Evolutionary conservation across 2,888 invertebrate genomes (phyloP), one percentile per base, ranked within the genome.

Genomic region (Cynaeus angustus): DNA sequence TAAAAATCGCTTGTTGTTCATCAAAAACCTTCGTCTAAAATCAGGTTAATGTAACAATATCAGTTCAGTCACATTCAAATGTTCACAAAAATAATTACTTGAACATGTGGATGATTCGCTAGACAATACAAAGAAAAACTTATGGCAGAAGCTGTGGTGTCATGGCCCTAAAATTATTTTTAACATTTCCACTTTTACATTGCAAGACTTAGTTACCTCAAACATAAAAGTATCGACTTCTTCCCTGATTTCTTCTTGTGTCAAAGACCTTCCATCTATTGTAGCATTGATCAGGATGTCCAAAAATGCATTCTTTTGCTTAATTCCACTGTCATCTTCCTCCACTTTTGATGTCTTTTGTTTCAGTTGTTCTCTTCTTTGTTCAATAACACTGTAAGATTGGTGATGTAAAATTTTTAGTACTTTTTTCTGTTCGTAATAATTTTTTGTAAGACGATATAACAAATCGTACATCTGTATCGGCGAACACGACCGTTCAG

Each of bases 181-280:
- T 41, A 45, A n/a, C n/a, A n/a, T n/a, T n/a, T n/a, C n/a, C n/a
- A n/a, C n/a, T n/a, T n/a, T n/a, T n/a, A n/a, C n/a, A n/a, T n/a
- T n/a, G n/a, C n/a, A n/a, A 45, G 30, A n/a, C 16, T 6, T 80
- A n/a, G 1, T 7, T 33, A 58, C 56, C 87, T 83, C 92, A 82
- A 92, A 92, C 89, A 92, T 90, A 74, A 92, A 92, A 0, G 92
- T 92, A 73, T 92, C 90, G 0, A 92, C 91, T 85, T 92, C 91
- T 80, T 91, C 90, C 58, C 90, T 86, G 45, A 92, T 88, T 69
- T 89, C 88, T 21, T 88, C 81, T 71, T 89, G 88, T 6, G 87
- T 87, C 46, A 92, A 82, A 3, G 86, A 88, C 69, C 87, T 81
- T 0, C 89, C 90, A 73, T 90, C 88, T 9, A 88, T 86, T 75